These are phyloP conservation scores for Neotoxoptera formosana DNA, from an alignment of 1,140 invertebrate genomes.

Conservation along the genomic window DNA sequence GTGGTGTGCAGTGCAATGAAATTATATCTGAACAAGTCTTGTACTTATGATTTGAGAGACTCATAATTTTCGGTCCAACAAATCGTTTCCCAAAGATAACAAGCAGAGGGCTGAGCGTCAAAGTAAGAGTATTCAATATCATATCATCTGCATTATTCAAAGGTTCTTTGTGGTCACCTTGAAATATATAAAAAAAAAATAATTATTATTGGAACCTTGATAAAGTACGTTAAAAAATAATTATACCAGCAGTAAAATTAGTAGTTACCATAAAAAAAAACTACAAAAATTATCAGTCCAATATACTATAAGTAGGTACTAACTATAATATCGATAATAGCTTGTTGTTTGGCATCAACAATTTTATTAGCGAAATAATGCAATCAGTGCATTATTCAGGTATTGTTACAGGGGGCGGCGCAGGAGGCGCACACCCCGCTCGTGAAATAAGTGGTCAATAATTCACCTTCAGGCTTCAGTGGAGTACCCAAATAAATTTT, in stretches of 20 bases:
- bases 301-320: not conserved
- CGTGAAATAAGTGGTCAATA: not conserved
- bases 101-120: not conserved
- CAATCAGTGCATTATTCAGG: not conserved
- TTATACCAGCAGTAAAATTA: not conserved
- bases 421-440: fast-evolving
- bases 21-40: not conserved
- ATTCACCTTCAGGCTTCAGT: not conserved
- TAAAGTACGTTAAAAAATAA: not conserved
- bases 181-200: not conserved
- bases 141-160: not conserved
- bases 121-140: not conserved
- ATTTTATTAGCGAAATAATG: not conserved
- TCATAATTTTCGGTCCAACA: not conserved
- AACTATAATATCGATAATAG: not conserved
- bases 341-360: not conserved
- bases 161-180: not conserved
- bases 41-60: not conserved
- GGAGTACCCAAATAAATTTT: not conserved
- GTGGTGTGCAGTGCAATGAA: not conserved
- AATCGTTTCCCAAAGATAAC: not conserved
- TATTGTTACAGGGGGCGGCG: not conserved
- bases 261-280: not conserved
- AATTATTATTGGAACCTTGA: not conserved
- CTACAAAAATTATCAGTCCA: not conserved